phyloP scores from a whole-genome alignment of 2,888 invertebrate species.

The Steinernema hermaphroditum region DNA sequence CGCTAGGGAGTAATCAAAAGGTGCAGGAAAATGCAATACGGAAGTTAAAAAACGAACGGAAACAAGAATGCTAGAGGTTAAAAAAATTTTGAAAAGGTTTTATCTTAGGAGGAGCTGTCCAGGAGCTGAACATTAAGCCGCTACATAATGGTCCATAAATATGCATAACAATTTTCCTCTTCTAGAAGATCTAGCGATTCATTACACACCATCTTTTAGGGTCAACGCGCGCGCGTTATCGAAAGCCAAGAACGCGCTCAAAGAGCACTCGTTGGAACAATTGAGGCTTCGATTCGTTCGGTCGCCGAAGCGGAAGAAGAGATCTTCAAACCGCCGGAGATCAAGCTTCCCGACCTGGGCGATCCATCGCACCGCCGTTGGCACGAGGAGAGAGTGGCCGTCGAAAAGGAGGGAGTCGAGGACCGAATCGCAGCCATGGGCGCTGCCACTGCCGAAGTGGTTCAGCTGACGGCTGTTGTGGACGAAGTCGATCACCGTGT shows the following conservation, averaged over 20 bases:
- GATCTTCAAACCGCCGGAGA: conserved; percentile 58
- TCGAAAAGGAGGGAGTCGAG: conserved; percentile 91
- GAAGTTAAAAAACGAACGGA: no score
- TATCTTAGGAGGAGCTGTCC: neutral
- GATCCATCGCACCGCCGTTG: conserved; percentile 80
- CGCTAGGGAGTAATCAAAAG: no score
- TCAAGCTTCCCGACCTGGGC: conserved; percentile 62
- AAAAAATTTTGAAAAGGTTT: neutral
- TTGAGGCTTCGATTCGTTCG: conserved; percentile 83
- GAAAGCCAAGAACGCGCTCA: conserved; percentile 87
- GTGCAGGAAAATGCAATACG: no score
- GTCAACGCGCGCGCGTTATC: conserved; percentile 83
- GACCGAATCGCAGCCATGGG: conserved; percentile 98
- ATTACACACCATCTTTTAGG: conserved; percentile 70
- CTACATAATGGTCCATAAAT: no score
- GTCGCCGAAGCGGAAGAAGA: conserved; percentile 81
- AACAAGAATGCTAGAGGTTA: no score
- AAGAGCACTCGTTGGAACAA: conserved; percentile 84
- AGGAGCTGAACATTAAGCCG: no score
- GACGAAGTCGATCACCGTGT: conserved; percentile 90
- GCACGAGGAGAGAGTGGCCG: conserved; percentile 90
- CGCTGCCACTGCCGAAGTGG: conserved; percentile 95
- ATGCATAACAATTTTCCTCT: no score
- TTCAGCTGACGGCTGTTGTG: conserved; percentile 79
- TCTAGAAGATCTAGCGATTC: no score